phyloP scores from a whole-genome alignment of 2,797 vertebrate species.

The Crocodylus rhombifer region DNA sequence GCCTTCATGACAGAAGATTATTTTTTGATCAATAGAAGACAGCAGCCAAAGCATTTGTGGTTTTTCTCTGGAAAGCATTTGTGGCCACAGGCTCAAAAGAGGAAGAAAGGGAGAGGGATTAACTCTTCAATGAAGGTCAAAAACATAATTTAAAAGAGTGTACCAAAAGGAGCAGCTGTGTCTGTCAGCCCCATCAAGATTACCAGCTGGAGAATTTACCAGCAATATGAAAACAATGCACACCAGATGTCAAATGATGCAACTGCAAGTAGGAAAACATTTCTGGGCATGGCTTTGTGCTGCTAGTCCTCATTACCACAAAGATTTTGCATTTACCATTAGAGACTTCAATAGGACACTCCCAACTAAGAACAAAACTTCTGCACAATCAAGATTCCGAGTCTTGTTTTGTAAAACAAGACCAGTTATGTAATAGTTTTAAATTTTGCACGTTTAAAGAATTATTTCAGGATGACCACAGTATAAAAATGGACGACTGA shows the following conservation, averaged over 20 bases:
- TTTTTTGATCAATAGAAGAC: slow-evolving; percentile 78
- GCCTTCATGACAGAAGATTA: slow-evolving; percentile 72
- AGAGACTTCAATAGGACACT: slow-evolving; percentile 25
- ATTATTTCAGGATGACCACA: neutral
- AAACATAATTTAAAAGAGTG: slow-evolving; percentile 81
- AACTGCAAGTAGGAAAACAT: slow-evolving; percentile 65
- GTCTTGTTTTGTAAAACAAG: neutral
- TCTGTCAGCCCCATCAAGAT: slow-evolving; percentile 76
- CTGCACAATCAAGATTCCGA: neutral
- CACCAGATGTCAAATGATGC: slow-evolving; percentile 80
- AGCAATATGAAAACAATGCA: slow-evolving; percentile 81
- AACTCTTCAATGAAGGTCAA: slow-evolving; percentile 82
- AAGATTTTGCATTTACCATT: slow-evolving; percentile 51
- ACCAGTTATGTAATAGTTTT: slow-evolving; percentile 29
- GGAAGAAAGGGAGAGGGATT: slow-evolving; percentile 76
- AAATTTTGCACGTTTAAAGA: neutral
- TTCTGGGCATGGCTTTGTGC: slow-evolving; percentile 45
- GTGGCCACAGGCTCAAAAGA: slow-evolving; percentile 76
- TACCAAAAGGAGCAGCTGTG: slow-evolving; percentile 80
- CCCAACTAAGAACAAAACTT: slow-evolving; percentile 54
- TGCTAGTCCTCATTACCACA: slow-evolving; percentile 46
- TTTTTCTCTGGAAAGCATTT: slow-evolving; percentile 80
- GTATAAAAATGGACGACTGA: neutral
- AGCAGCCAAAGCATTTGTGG: slow-evolving; percentile 72
- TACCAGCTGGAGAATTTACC: slow-evolving; percentile 79